Conservation (phyloP, 2,113 vertebrate genomes). For the Acrocephalus kingi region DNA sequence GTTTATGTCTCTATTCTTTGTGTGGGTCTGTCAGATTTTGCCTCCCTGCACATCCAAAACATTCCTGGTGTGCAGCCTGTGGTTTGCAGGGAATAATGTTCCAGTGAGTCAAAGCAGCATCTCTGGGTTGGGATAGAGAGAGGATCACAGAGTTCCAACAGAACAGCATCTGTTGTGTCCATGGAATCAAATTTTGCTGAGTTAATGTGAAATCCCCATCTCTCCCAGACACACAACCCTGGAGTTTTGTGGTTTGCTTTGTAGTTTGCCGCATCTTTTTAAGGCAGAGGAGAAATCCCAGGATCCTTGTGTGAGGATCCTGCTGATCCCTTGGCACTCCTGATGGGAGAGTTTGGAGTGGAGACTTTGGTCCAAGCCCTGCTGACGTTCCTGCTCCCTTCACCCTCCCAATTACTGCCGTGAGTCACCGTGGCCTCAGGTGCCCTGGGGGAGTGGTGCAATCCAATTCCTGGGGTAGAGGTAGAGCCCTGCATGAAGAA, state of each 20-base stretch:
- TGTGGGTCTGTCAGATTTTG: background rate
- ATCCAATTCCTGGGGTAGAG: background rate
- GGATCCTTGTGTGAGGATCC: background rate
- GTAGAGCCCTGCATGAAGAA: background rate
- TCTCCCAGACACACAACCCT: background rate
- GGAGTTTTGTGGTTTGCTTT: background rate
- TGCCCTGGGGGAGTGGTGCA: background rate
- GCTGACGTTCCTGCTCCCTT: background rate
- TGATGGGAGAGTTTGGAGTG: background rate
- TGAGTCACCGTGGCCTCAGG: background rate
- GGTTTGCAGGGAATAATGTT: background rate
- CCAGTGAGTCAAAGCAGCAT: background rate
- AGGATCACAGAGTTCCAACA: background rate
- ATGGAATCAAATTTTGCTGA: background rate
- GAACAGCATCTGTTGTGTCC: background rate
- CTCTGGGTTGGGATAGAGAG: background rate
- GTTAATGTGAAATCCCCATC: background rate
- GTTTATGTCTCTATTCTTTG: background rate
- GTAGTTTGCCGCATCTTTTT: background rate
- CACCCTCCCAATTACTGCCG: rapidly evolving
- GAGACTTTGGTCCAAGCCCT: background rate
- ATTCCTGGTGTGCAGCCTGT: background rate
- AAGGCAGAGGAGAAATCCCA: background rate
- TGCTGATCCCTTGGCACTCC: background rate
- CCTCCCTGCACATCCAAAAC: background rate